Evolutionary conservation across 2,888 invertebrate species (phyloP).

Genomic region (Nezara viridula): DNA sequence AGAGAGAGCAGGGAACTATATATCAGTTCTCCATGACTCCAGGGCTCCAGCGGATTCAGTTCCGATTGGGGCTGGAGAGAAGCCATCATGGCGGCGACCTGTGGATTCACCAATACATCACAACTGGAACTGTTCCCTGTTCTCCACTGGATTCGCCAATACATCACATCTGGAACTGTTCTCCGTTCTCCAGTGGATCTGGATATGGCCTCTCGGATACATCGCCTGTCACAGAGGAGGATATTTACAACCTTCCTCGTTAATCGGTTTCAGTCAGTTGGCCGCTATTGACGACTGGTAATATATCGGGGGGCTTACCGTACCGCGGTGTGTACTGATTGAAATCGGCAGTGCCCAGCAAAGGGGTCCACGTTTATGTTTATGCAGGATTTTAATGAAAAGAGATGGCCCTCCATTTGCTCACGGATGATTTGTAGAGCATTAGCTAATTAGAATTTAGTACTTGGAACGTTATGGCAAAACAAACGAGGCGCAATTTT

Average conservation of each 20-base stretch:
- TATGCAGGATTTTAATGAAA: not conserved
- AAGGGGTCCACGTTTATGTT: not conserved
- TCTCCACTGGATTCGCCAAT: constrained; percentile 1
- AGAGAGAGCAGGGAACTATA: not conserved
- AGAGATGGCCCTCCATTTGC: not conserved
- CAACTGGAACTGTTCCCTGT: not conserved
- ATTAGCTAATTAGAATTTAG: not conserved
- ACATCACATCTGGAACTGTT: not conserved
- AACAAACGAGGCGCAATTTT: too few relatives aligned
- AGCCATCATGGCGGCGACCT: not conserved
- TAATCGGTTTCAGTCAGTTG: constrained; percentile 15
- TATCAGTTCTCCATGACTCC: constrained; percentile 5
- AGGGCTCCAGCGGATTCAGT: not conserved
- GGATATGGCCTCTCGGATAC: constrained; percentile 21
- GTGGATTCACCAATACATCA: constrained; percentile 8
- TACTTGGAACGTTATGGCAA: not conserved
- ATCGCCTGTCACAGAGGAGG: not conserved
- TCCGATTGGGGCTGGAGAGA: not conserved
- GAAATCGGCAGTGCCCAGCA: not conserved
- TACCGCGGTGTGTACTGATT: not conserved
- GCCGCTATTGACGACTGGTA: not conserved
- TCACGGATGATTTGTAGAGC: not conserved
- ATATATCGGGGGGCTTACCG: not conserved
- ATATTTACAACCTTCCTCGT: constrained; percentile 19
- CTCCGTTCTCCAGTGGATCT: not conserved